These are phyloP conservation scores for Acrobasis repandana DNA, from an alignment of 2,888 invertebrate genomes.

Conservation along the genomic window DNA sequence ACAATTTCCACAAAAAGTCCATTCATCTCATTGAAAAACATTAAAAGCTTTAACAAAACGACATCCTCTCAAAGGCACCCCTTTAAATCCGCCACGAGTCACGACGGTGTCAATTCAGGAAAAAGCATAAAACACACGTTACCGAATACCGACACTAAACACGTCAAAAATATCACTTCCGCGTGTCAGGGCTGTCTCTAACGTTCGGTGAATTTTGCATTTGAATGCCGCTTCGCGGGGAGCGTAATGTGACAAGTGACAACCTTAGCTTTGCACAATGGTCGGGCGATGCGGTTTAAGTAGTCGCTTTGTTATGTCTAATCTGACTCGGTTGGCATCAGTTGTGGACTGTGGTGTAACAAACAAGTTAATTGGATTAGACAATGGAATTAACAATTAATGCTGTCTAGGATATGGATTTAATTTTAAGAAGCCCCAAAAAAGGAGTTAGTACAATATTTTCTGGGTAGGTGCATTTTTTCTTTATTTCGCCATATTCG, in stretches of 20 bases:
- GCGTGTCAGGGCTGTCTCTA: slow-evolving; percentile 71
- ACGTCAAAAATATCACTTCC: slow-evolving; percentile 76
- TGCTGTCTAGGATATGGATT: too few relatives aligned
- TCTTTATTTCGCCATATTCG: too few relatives aligned
- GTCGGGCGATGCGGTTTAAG: slow-evolving; percentile 26
- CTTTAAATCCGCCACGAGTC: slow-evolving; percentile 3
- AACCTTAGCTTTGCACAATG: slow-evolving; percentile 58
- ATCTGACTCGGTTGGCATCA: slow-evolving; percentile 3
- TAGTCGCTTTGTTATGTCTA: slow-evolving; percentile 6
- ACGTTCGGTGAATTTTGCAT: slow-evolving; percentile 74
- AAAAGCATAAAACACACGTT: slow-evolving; percentile 34
- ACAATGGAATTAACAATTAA: too few relatives aligned
- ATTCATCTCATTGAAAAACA: background rate
- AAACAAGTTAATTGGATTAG: too few relatives aligned
- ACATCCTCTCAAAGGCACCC: slow-evolving; percentile 8
- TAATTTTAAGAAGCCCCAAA: too few relatives aligned
- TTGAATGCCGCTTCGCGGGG: slow-evolving; percentile 59
- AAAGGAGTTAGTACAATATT: too few relatives aligned
- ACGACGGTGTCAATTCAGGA: slow-evolving; percentile 27
- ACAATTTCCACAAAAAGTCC: background rate
- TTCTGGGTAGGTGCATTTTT: too few relatives aligned
- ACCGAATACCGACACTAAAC: slow-evolving; percentile 40
- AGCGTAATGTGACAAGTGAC: slow-evolving; percentile 78
- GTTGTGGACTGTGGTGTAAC: too few relatives aligned
- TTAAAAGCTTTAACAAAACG: slow-evolving; percentile 10